Base-by-base conservation (phyloP, 2,797 vertebrate genomes). In the Ctenopoma kingsleyae region DNA sequence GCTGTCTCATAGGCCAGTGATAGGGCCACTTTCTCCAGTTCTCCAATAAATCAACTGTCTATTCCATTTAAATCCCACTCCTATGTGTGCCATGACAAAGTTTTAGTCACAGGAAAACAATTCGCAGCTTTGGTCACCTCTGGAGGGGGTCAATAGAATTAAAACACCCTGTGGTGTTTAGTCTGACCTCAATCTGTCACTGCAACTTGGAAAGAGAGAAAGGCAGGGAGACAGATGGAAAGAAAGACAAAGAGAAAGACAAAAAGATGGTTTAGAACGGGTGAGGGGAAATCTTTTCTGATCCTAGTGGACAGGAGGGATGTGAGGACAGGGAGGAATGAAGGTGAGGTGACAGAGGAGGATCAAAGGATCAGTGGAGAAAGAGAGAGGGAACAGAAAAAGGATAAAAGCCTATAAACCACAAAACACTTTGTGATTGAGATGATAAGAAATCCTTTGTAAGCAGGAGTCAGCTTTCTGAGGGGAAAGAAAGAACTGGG, bases 171-270 rank as follows among this genome's bases (percentile, higher is more conserved):
- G 55, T 65, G 50, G 91, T 87, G 81, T 69, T 78, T 75, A 75
- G 78, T 70, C 72, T 90, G 91, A 93, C 93, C 93, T 92, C 91
- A 94, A 94, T 94, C 89, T 94, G 93, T 93, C 93, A 92, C 74
- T 78, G 79, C 71, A 70, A 83, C 80, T 91, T 82, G 69, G 60
- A 50, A 44, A 74, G 63, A 80, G 41, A 77, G 25, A 74, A 71
- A 49, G 25, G 62, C 41, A 50, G 41, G n/a, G 35, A 71, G 77
- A 66, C 36, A 61, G 58, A 67, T 5, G 50, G 59, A 60, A 55
- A 53, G 74, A 64, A 60, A 83, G 64, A 81, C 65, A 71, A 70
- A 66, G 46, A 50, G 74, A 58, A 60, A 83, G 46, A 68, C 47
- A 68, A 52, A 54, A 19, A 9, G 54, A 20, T 38, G 66, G 43